phyloP scores from a whole-genome alignment of 2,888 invertebrate species.

The Lasioglossum malachurum region DNA sequence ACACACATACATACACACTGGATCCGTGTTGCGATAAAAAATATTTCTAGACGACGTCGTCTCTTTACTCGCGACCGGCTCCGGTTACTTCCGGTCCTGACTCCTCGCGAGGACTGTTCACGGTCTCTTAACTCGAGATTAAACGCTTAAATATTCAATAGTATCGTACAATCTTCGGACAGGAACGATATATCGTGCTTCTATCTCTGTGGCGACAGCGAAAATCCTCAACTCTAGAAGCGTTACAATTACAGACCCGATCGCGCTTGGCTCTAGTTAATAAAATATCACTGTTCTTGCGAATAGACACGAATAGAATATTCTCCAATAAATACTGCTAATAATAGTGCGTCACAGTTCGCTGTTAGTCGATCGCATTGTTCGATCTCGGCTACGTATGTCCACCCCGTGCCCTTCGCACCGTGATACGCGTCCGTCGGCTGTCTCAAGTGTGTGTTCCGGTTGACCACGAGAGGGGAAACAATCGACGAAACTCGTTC shows the following conservation, averaged over 20 bases:
- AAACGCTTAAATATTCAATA: slow-evolving; percentile 42
- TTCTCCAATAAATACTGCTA: slow-evolving; percentile 81
- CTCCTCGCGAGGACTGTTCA: not conserved
- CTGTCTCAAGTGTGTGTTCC: not conserved
- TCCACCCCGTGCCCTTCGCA: not conserved
- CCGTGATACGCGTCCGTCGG: not conserved
- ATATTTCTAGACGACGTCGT: slow-evolving; percentile 20
- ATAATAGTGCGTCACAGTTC: slow-evolving; percentile 81
- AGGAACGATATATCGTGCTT: slow-evolving; percentile 27
- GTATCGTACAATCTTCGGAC: slow-evolving; percentile 36
- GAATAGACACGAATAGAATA: slow-evolving; percentile 64
- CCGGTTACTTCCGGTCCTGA: not conserved
- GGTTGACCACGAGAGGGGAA: not conserved
- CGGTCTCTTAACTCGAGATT: slow-evolving; percentile 21
- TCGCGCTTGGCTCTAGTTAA: slow-evolving; percentile 72
- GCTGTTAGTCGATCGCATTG: slow-evolving; percentile 67
- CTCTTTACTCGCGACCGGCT: slow-evolving; percentile 1
- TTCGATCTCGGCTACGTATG: not conserved
- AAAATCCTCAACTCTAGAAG: slow-evolving; percentile 68
- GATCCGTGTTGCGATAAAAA: slow-evolving; percentile 38
- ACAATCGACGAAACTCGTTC: not conserved
- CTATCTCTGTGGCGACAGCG: slow-evolving; percentile 23
- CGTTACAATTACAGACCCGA: slow-evolving; percentile 69
- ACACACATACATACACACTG: not conserved
- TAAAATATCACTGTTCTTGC: slow-evolving; percentile 79